phyloP scores from a whole-genome alignment of 2,888 invertebrate genomes.

The Microctonus hyperodae region DNA sequence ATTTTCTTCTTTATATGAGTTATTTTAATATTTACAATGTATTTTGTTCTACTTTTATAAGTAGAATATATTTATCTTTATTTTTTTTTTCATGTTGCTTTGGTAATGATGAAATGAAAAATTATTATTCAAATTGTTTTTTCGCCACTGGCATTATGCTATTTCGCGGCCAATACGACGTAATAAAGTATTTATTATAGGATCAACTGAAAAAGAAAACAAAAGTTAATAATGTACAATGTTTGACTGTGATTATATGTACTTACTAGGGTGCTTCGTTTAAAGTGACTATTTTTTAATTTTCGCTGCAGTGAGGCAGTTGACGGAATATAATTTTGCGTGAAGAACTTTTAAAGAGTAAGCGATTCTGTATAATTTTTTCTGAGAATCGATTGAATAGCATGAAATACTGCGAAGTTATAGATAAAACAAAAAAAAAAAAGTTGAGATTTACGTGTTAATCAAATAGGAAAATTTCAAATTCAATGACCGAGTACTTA shows the following conservation, averaged over 20 bases:
- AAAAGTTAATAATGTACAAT: background rate
- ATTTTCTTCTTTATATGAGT: background rate
- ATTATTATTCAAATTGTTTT: background rate
- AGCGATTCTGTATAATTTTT: too few species aligned
- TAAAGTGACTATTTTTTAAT: too few species aligned
- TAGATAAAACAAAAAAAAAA: too few species aligned
- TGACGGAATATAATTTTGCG: too few species aligned
- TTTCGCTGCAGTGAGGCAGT: too few species aligned
- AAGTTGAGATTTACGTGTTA: too few species aligned
- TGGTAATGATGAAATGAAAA: background rate
- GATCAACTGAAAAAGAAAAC: constrained; percentile 43
- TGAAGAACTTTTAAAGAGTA: too few species aligned
- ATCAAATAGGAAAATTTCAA: too few species aligned
- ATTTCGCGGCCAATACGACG: constrained; percentile 44
- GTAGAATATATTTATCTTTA: background rate
- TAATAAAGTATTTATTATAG: constrained; percentile 40
- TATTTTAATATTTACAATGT: background rate
- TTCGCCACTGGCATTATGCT: constrained; percentile 33
- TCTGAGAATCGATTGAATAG: too few species aligned
- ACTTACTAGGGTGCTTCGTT: too few species aligned
- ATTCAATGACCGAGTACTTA: too few species aligned
- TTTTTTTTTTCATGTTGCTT: background rate
- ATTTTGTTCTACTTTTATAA: background rate
- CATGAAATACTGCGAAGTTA: too few species aligned
- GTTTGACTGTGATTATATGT: background rate